Conservation (phyloP, 1,140 invertebrate genomes). For the Drosophila tropicalis region DNA sequence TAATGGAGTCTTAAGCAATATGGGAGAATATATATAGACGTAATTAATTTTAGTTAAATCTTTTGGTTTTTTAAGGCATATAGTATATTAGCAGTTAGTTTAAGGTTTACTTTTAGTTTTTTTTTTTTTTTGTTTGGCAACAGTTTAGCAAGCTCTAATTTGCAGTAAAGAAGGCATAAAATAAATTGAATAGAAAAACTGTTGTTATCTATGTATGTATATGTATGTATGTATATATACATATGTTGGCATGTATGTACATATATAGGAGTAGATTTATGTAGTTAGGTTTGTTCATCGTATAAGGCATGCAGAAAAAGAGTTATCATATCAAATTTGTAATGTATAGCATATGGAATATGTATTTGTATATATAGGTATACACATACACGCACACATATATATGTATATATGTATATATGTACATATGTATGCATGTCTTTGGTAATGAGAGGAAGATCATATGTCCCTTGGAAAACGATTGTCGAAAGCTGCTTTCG, state of each 20-base stretch:
- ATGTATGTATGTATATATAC: conserved; percentile 9
- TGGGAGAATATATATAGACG: background rate
- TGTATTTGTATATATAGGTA: too few relatives aligned
- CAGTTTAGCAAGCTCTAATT: conserved; percentile 12
- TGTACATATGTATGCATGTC: too few relatives aligned
- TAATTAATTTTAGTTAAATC: background rate
- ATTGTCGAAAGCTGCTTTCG: too few relatives aligned
- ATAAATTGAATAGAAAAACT: conserved; percentile 17
- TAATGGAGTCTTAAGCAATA: background rate
- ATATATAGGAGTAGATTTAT: conserved; percentile 1
- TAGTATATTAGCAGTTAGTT: conserved; percentile 1
- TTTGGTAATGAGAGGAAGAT: too few relatives aligned
- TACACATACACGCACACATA: too few relatives aligned
- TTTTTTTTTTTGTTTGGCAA: background rate
- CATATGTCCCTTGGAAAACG: too few relatives aligned
- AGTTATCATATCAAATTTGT: too few relatives aligned
- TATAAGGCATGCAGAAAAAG: too few relatives aligned
- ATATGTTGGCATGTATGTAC: conserved; percentile 23
- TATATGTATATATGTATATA: too few relatives aligned
- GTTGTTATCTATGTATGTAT: conserved; percentile 2
- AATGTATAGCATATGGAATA: too few relatives aligned
- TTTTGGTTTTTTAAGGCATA: conserved; percentile 13
- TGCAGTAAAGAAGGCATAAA: conserved; percentile 15
- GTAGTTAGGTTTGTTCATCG: conserved; percentile 1
- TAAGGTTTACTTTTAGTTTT: background rate